phyloP scores from a whole-genome alignment of 37 sponge, comb jelly and placozoan genomes.

The Spongia lamella region DNA sequence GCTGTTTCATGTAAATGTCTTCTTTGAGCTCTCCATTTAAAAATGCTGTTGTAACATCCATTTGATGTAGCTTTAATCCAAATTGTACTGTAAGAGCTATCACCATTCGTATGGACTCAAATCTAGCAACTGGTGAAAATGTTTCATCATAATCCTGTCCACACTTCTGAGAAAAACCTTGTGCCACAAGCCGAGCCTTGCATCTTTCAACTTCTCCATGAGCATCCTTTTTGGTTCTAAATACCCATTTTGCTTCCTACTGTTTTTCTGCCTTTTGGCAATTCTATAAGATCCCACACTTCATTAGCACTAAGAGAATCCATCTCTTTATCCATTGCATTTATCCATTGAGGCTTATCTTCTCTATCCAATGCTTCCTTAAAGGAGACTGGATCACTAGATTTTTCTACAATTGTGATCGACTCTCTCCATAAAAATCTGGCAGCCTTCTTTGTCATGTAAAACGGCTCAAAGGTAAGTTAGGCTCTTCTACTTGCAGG shows the following conservation, averaged over 20 bases:
- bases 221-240: slow-evolving; percentile 34
- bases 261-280: slow-evolving; percentile 19
- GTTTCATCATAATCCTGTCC: slow-evolving; percentile 64
- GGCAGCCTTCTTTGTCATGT: not conserved
- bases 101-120: slow-evolving; percentile 46
- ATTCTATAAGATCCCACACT: slow-evolving; percentile 11
- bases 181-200: slow-evolving; percentile 47
- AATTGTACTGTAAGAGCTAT: slow-evolving; percentile 58
- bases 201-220: slow-evolving; percentile 50
- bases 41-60: slow-evolving; percentile 59
- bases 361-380: slow-evolving; percentile 1
- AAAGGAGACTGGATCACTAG: no score
- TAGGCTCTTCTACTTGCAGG: not conserved
- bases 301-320: not conserved
- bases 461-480: not conserved
- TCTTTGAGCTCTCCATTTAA: no score
- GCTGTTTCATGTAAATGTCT: slow-evolving; percentile 68
- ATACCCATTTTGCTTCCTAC: slow-evolving; percentile 74
- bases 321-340: slow-evolving; percentile 15
- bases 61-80: slow-evolving; percentile 55
- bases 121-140: slow-evolving; percentile 59
- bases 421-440: slow-evolving; percentile 12
- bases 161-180: slow-evolving; percentile 54
- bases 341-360: slow-evolving; percentile 3
- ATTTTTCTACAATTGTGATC: no score